A percentile compares a stretch with the other conserved stretches of the same genome.
Evolutionary conservation across 2,888 invertebrate genomes (phyloP).

Genomic region (Torymus auratus): DNA sequence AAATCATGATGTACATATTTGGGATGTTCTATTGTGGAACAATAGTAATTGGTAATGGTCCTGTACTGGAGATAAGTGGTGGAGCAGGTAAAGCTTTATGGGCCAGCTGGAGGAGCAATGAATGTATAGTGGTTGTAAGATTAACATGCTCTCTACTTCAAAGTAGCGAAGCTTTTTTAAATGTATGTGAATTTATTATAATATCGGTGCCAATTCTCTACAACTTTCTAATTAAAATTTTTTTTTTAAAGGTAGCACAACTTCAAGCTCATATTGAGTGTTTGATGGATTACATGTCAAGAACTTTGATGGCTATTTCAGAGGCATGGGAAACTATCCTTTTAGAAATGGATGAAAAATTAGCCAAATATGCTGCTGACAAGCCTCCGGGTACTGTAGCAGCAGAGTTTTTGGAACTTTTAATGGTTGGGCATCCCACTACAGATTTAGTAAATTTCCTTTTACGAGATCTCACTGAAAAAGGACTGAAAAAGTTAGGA

Average conservation of each 20-base stretch:
- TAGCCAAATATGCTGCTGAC: conserved; percentile 90
- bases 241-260: conserved; percentile 68
- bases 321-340: conserved; percentile 97
- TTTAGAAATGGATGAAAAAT: conserved; percentile 94
- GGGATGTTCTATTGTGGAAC: conserved; percentile 90
- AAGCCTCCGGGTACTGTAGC: conserved; percentile 90
- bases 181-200: conserved; percentile 62
- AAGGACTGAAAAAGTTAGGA: conserved; percentile 94
- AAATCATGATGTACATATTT: conserved; percentile 84
- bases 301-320: conserved; percentile 87
- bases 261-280: conserved; percentile 76
- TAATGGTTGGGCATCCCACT: conserved; percentile 90
- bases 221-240: conserved; percentile 23
- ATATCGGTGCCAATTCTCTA: neutral
- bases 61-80: conserved; percentile 71
- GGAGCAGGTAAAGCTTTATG: conserved; percentile 71
- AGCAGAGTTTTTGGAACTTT: conserved; percentile 92
- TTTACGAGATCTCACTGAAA: conserved; percentile 89
- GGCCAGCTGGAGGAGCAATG: conserved; percentile 67
- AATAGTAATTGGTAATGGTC: conserved; percentile 75
- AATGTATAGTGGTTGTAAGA: conserved; percentile 67
- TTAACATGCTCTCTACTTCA: conserved; percentile 71
- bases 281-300: conserved; percentile 84
- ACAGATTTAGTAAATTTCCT: conserved; percentile 87
- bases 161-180: conserved; percentile 71